A percentile compares a stretch with the other conserved stretches of the same genome.
Evolutionary conservation across 2,113 vertebrate genomes (phyloP).

Genomic region (Oncorhynchus masou): DNA sequence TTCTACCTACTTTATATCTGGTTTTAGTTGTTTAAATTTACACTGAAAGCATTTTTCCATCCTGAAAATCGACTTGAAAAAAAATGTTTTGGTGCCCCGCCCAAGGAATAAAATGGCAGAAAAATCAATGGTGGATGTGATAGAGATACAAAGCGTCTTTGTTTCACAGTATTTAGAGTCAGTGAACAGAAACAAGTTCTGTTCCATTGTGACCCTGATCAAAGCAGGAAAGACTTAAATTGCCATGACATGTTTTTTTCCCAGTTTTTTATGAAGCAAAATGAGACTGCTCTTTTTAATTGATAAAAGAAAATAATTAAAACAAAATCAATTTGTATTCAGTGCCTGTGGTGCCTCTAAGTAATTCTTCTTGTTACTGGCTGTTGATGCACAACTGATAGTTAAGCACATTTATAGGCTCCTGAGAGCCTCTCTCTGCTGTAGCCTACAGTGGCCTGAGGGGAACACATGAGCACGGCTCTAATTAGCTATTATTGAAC

Average conservation of each 20-base stretch:
- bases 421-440: not conserved
- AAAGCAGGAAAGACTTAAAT: conserved; percentile 18
- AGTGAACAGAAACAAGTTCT: not conserved
- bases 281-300: conserved; percentile 45
- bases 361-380: conserved; percentile 49
- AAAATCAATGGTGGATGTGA: not conserved
- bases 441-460: conserved; percentile 3
- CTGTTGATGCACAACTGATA: conserved; percentile 17
- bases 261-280: conserved; percentile 6
- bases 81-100: too few species aligned
- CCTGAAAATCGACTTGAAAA: too few species aligned
- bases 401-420: not conserved
- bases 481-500: conserved; percentile 60
- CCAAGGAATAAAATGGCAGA: too few species aligned
- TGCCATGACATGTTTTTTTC: conserved; percentile 43
- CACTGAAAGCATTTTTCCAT: too few species aligned
- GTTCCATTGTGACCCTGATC: conserved; percentile 20
- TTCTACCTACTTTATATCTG: too few species aligned
- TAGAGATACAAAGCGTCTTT: not conserved
- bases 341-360: conserved; percentile 4
- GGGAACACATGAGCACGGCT: conserved; percentile 7
- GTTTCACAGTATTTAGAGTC: conserved; percentile 1
- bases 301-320: conserved; percentile 61
- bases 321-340: conserved; percentile 66
- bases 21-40: too few species aligned